Evolutionary conservation across 2,888 invertebrate species (phyloP).

Genomic region (Shargacucullia verbasci): DNA sequence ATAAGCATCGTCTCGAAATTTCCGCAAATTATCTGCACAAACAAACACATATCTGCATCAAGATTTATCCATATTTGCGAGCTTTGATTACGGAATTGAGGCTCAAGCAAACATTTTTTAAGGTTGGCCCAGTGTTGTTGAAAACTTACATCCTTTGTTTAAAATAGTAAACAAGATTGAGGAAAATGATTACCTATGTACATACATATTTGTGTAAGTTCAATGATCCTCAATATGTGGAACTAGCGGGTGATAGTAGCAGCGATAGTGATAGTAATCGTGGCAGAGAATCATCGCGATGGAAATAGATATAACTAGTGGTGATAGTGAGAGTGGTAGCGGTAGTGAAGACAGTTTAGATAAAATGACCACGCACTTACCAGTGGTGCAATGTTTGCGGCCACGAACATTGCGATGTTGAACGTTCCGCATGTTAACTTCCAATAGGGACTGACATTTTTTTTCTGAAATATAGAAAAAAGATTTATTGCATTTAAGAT

Average conservation of each 20-base stretch:
- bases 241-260: slow-evolving; percentile 9
- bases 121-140: too few species aligned
- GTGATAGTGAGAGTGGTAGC: slow-evolving; percentile 42
- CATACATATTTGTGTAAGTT: slow-evolving; percentile 9
- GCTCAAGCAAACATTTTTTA: too few species aligned
- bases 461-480: slow-evolving; percentile 69
- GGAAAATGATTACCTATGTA: too few species aligned
- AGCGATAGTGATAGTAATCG: slow-evolving; percentile 40
- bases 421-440: slow-evolving; percentile 77
- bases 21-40: slow-evolving; percentile 77
- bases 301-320: slow-evolving; percentile 36
- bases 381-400: slow-evolving; percentile 77
- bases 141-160: background rate
- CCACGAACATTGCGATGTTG: slow-evolving; percentile 77
- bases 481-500: background rate
- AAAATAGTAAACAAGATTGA: background rate
- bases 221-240: slow-evolving; percentile 3
- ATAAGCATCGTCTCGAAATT: slow-evolving; percentile 70
- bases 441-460: slow-evolving; percentile 76
- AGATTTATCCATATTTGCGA: too few species aligned
- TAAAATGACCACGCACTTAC: slow-evolving; percentile 62
- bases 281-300: slow-evolving; percentile 19
- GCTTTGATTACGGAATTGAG: too few species aligned
- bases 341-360: slow-evolving; percentile 30
- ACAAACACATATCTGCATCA: slow-evolving; percentile 1